Conservation (phyloP, 2,888 invertebrate genomes). For the Hirudinaria manillensis region DNA sequence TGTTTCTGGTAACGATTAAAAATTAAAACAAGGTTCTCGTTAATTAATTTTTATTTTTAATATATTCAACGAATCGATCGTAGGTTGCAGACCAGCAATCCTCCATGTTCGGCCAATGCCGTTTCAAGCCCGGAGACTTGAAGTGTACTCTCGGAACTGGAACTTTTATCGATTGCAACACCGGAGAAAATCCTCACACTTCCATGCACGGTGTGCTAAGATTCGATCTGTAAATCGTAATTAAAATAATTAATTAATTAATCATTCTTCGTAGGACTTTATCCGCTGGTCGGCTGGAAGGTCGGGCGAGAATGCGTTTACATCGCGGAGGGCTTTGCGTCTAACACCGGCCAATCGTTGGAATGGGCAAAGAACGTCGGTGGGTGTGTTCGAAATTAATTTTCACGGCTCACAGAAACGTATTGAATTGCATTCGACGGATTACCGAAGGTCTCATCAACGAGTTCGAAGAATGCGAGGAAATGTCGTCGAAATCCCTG, state of each 20-base stretch:
- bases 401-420: constrained; percentile 53
- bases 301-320: constrained; percentile 60
- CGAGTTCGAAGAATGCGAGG: constrained; percentile 61
- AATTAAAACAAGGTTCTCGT: background rate
- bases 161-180: constrained; percentile 50
- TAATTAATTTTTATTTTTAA: background rate
- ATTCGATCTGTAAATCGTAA: background rate
- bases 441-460: constrained; percentile 33
- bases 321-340: constrained; percentile 77
- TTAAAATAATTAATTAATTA: background rate
- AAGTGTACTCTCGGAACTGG: constrained; percentile 77
- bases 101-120: constrained; percentile 83
- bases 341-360: constrained; percentile 80
- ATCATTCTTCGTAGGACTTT: constrained; percentile 62
- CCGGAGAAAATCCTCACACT: constrained; percentile 63
- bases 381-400: constrained; percentile 37
- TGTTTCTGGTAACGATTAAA: background rate
- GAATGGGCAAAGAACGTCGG: constrained; percentile 65
- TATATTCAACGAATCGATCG: background rate
- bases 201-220: constrained; percentile 54
- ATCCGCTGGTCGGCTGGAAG: constrained; percentile 85
- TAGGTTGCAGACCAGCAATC: constrained; percentile 86
- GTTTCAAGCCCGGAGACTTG: constrained; percentile 70
- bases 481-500: constrained; percentile 7
- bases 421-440: constrained; percentile 8